These are phyloP conservation scores for Mola mola DNA, from an alignment of 2,113 vertebrate species.

Conservation along the genomic window DNA sequence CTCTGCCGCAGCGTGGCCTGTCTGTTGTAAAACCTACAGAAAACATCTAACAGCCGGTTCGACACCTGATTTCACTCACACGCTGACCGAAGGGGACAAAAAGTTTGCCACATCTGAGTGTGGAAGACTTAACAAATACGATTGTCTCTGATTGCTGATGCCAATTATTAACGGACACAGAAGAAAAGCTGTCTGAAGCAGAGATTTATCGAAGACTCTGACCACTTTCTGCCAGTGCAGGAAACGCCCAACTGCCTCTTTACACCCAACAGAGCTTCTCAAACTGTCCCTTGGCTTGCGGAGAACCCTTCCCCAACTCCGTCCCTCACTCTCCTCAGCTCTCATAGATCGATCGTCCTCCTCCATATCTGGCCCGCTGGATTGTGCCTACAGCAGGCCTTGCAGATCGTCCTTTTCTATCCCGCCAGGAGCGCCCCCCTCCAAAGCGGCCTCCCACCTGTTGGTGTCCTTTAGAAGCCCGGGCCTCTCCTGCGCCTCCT, in stretches of 20 bases:
- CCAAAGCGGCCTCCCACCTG: conserved; percentile 87
- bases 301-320: not conserved
- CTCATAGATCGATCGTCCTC: no score
- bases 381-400: conserved; percentile 79
- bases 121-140: not conserved
- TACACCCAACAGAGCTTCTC: conserved; percentile 5
- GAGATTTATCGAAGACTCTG: no score
- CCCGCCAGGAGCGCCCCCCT: conserved; percentile 78
- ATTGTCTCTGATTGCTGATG: not conserved
- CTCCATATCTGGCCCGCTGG: conserved; percentile 66
- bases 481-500: conserved; percentile 88
- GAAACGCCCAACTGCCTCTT: not conserved
- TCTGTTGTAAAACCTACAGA: conserved; percentile 37
- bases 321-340: conserved; percentile 32
- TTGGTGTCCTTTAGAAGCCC: conserved; percentile 92
- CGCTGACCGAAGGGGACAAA: not conserved
- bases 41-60: conserved; percentile 30
- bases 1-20: conserved; percentile 5
- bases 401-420: conserved; percentile 88
- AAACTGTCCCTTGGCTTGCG: conserved; percentile 23
- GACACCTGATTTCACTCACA: conserved; percentile 24
- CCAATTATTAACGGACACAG: not conserved
- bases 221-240: no score
- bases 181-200: not conserved
- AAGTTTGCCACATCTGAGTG: not conserved